Evolutionary conservation across 2,113 vertebrate species (phyloP), one percentile per base, ranked within the genome.

Genomic region (Nycticryphes semicollaris): DNA sequence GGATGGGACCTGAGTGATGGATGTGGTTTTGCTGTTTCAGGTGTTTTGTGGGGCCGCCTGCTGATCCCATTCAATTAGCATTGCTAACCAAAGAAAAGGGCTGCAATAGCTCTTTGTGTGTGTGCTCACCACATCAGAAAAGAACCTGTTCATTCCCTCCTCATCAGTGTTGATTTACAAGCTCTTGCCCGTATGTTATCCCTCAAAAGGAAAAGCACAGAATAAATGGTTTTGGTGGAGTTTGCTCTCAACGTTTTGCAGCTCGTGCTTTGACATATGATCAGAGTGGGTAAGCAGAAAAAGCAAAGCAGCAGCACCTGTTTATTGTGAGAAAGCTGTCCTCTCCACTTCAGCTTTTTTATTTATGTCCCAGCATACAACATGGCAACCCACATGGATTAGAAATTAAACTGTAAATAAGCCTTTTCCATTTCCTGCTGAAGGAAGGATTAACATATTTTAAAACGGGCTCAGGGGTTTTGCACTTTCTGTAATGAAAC

Each of bases 361-460:
- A 87, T 97, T 97, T 96, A 87, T 76, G 87, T 84, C 70, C 66
- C 86, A 88, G 80, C 59, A 86, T 66, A 97, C 87, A 94, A 85
- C 63, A 90, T 95, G 92, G 96, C 91, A 96, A 90, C 76, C 93
- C 90, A 96, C 95, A 96, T 75, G 33, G 89, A 92, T 97, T 94
- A 96, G 84, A 96, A 97, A 97, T 97, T 95, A 97, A 98, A 97
- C 80, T 94, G 88, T 92, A 97, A 98, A 96, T 91, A 83, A 95
- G 50, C 48, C 62, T 96, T 94, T 93, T 87, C 68, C 28, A 67
- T 90, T 97, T 96, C 80, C 78, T 87, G 89, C 64, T 74, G 95
- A 93, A 96, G 90, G 62, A 97, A 97, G 78, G 93, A 97, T 97
- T 91, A 96, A 72, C 74, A 95, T 96, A 81, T 84, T 95, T 97